Evolutionary conservation across 2,888 invertebrate genomes (phyloP), one percentile per base, ranked within the genome.

Genomic region (Caradrina kadenii): DNA sequence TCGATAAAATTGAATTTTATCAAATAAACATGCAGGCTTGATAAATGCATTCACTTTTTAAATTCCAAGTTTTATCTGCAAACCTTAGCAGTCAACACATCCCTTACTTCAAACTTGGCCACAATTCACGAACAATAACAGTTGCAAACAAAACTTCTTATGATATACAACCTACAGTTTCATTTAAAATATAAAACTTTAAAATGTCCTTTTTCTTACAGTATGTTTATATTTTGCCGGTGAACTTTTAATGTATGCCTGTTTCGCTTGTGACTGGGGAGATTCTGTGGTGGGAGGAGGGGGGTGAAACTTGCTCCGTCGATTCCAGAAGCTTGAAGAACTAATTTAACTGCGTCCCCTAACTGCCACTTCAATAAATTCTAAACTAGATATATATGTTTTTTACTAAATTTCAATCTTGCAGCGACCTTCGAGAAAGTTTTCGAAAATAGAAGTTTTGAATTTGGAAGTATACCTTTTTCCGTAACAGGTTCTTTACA

Each of bases 201-300:
- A 73, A 73, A 76, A 83, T 73, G 77, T 80, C 63, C 73, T 73
- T 76, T 83, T 83, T 77, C 68, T 66, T 73, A 80, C 74, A 88
- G 87, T 89, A 91, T 92, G 90, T 92, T 91, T 89, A 91, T 92
- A 89, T 92, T 92, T 90, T 89, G 88, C 88, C 87, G 91, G 89
- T 85, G 90, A 95, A 95, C 93, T 95, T 95, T 94, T 94, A 94
- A 94, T 94, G 92, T 93, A 94, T 94, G 93, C 92, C 88, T 91
- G 92, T 93, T 93, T 92, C 89, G 86, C 89, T 76, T 81, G 86
- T 88, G 90, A 91, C 90, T 88, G 84, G 88, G 81, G 86, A 78
- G 79, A 80, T 71, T 66, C 72, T 50, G 68, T 76, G 48, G 69
- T 49, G 63, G 77, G 86, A 75, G 76, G 69, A 76, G 81, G 78